A percentile compares a stretch with the other conserved stretches of the same genome.
phyloP scores from a whole-genome alignment of 64 coral and sea anemone species.

The Acropora tenuis region DNA sequence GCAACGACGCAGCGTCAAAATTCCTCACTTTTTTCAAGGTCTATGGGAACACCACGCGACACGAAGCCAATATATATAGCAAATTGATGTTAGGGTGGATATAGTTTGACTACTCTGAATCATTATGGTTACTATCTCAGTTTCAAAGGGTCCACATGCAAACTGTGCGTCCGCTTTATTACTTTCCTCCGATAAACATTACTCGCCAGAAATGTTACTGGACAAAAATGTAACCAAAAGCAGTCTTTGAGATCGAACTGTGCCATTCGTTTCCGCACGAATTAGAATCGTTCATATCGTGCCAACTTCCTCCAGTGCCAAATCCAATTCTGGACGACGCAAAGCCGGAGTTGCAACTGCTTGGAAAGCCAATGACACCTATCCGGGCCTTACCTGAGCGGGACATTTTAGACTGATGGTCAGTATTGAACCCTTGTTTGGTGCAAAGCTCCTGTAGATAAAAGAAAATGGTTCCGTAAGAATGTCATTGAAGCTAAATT shows the following conservation, averaged over 20 bases:
- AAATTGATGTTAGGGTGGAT: too few relatives aligned
- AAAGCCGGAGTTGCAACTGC: not conserved
- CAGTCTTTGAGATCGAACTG: not conserved
- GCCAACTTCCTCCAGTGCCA: constrained; percentile 40
- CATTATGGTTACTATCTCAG: too few relatives aligned
- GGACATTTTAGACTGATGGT: not conserved
- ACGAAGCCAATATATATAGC: too few relatives aligned
- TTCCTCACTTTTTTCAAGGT: too few relatives aligned
- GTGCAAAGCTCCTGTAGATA: constrained; percentile 23
- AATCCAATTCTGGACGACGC: constrained; percentile 66
- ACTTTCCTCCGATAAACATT: not conserved
- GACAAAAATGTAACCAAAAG: constrained; percentile 71
- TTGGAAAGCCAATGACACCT: constrained; percentile 47
- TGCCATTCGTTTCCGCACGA: constrained; percentile 56
- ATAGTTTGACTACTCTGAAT: too few relatives aligned
- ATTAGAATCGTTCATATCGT: not conserved
- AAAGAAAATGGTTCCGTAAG: not conserved
- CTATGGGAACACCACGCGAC: too few relatives aligned
- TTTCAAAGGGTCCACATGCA: not conserved
- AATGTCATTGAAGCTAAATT: not conserved
- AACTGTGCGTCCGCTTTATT: not conserved
- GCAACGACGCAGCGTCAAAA: too few relatives aligned
- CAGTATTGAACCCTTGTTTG: constrained; percentile 59
- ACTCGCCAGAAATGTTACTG: not conserved
- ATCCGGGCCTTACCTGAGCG: constrained; percentile 52